Evolutionary conservation across 2,888 invertebrate genomes (phyloP).

Genomic region (Drosophila antonietae): DNA sequence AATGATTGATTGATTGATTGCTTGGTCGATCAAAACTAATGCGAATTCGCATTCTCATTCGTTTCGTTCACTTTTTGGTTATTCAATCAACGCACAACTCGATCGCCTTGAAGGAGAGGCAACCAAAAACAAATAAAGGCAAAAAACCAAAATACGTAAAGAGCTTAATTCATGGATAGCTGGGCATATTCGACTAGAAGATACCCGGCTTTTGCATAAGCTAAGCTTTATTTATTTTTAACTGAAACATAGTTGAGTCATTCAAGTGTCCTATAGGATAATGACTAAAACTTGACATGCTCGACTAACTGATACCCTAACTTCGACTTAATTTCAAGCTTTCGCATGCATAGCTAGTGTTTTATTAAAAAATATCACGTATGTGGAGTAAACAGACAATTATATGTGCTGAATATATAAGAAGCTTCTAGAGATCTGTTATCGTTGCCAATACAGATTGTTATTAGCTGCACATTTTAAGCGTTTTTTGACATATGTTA

Average conservation of each 20-base stretch:
- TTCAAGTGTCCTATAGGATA: not conserved
- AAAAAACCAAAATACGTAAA: not conserved
- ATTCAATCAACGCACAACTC: constrained; percentile 53
- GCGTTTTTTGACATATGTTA: not conserved
- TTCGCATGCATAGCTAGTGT: too few species aligned
- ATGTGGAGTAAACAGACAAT: not conserved
- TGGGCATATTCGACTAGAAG: constrained; percentile 5
- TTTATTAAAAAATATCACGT: not conserved
- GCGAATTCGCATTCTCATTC: constrained; percentile 42
- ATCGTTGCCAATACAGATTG: not conserved
- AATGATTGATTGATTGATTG: constrained; percentile 46
- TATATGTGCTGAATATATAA: not conserved
- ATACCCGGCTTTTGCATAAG: not conserved
- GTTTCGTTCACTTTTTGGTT: constrained; percentile 36
- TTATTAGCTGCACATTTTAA: not conserved
- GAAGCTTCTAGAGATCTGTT: not conserved
- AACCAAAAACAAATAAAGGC: constrained; percentile 1
- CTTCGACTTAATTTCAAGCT: not conserved
- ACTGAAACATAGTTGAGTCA: not conserved
- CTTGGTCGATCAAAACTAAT: constrained; percentile 41
- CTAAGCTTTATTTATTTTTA: not conserved
- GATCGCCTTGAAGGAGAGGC: constrained; percentile 44
- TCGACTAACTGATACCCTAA: not conserved
- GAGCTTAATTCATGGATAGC: not conserved
- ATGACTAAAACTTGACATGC: not conserved